A percentile compares a stretch with the other conserved stretches of the same genome.
Evolutionary conservation across 2,888 invertebrate species (phyloP).

Genomic region (Tipula confusa): DNA sequence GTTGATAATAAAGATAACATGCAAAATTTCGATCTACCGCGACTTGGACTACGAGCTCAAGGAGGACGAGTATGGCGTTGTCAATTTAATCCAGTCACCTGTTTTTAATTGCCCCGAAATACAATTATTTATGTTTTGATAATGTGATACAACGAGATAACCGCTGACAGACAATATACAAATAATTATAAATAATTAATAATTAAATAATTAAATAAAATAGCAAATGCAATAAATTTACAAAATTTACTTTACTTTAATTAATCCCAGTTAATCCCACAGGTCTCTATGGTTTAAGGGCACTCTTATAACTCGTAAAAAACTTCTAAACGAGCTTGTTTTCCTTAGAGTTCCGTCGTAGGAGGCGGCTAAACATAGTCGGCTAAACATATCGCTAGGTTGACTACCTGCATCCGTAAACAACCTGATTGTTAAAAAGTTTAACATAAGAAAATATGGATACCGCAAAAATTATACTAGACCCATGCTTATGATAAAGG

Average conservation of each 20-base stretch:
- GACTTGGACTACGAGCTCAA: constrained; percentile 38
- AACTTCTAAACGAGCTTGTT: no score
- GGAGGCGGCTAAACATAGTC: no score
- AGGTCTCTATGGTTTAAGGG: no score
- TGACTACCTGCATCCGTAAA: no score
- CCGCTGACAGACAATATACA: background rate
- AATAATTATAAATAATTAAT: background rate
- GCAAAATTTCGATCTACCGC: constrained; percentile 42
- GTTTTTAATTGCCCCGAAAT: constrained; percentile 54
- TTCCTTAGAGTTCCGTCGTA: no score
- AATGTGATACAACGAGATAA: background rate
- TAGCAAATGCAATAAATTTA: background rate
- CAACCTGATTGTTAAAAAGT: no score
- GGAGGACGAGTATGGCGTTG: constrained; percentile 71
- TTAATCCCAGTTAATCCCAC: no score
- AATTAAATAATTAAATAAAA: background rate
- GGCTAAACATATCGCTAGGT: no score
- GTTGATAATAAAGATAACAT: constrained; percentile 38
- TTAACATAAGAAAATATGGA: no score
- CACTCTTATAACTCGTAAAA: no score
- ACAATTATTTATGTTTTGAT: background rate
- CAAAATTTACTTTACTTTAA: background rate
- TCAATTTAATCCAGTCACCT: constrained; percentile 88
- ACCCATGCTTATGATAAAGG: no score
- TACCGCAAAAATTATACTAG: no score